Conservation (phyloP, 2,797 vertebrate genomes). For the Chromobotia macracanthus region DNA sequence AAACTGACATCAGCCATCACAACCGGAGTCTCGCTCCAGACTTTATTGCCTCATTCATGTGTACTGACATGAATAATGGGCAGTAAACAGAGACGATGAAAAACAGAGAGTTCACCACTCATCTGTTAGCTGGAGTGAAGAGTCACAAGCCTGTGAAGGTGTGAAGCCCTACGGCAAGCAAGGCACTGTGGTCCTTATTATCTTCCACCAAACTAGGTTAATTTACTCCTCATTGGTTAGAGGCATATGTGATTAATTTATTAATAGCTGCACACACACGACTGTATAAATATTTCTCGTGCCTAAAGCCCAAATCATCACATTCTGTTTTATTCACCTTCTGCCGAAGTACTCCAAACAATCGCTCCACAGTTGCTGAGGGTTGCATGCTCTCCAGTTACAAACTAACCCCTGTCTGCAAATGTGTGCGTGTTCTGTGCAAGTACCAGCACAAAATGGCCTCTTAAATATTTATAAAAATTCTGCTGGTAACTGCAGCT, state of each 20-base stretch:
- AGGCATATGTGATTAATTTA: slow-evolving; percentile 26
- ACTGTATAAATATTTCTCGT: neutral
- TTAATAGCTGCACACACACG: slow-evolving; percentile 5
- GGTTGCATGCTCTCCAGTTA: slow-evolving; percentile 22
- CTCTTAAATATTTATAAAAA: slow-evolving; percentile 22
- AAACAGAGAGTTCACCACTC: neutral
- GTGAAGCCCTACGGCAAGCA: slow-evolving; percentile 9
- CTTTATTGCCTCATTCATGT: neutral
- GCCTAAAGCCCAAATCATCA: slow-evolving; percentile 30
- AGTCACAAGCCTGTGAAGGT: slow-evolving; percentile 3
- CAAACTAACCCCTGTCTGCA: slow-evolving; percentile 26
- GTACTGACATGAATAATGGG: slow-evolving; percentile 15
- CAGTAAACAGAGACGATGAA: neutral
- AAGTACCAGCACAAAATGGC: slow-evolving; percentile 48
- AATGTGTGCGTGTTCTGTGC: slow-evolving; percentile 46
- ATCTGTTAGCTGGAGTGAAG: neutral
- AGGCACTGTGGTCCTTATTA: slow-evolving; percentile 13
- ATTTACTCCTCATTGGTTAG: slow-evolving; percentile 37
- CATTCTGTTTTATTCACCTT: slow-evolving; percentile 16
- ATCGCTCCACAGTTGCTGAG: slow-evolving; percentile 30
- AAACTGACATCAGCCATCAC: neutral
- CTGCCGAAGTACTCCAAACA: slow-evolving; percentile 16
- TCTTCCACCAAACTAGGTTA: slow-evolving; percentile 33
- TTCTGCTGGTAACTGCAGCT: neutral
- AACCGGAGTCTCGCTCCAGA: neutral